Percentiles rank a stretch among this genome's conserved stretches.
Conservation (phyloP, 2,113 vertebrate species). For the Xenus cinereus region DNA sequence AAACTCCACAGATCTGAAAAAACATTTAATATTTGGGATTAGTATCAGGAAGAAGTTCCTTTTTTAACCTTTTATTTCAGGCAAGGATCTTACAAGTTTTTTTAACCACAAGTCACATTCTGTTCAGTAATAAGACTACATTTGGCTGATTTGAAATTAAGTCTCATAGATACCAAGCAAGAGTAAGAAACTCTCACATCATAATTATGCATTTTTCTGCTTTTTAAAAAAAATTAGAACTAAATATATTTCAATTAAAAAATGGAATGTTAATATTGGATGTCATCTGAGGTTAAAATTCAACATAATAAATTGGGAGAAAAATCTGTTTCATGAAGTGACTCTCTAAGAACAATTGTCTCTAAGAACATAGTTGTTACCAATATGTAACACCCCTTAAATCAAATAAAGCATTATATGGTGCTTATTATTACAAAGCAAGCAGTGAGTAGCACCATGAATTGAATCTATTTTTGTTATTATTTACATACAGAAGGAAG, state of each 20-base stretch:
- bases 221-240: background rate
- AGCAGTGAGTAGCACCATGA: background rate
- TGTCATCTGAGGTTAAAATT: background rate
- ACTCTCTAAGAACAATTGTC: background rate
- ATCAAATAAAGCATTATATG: background rate
- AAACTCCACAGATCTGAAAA: background rate
- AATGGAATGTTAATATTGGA: background rate
- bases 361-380: background rate
- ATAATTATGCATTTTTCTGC: background rate
- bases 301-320: background rate
- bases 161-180: background rate
- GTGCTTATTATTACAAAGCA: background rate
- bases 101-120: background rate
- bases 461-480: background rate
- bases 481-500: background rate
- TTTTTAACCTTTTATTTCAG: background rate
- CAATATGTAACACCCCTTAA: background rate
- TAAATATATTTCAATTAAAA: background rate
- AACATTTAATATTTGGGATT: background rate
- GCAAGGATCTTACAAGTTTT: background rate
- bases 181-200: background rate
- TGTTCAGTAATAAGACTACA: background rate
- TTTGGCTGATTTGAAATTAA: background rate
- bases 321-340: background rate
- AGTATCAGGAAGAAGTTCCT: background rate